Conservation (phyloP, 92 coral and sea anemone genomes). For the Nematostella vectensis region DNA sequence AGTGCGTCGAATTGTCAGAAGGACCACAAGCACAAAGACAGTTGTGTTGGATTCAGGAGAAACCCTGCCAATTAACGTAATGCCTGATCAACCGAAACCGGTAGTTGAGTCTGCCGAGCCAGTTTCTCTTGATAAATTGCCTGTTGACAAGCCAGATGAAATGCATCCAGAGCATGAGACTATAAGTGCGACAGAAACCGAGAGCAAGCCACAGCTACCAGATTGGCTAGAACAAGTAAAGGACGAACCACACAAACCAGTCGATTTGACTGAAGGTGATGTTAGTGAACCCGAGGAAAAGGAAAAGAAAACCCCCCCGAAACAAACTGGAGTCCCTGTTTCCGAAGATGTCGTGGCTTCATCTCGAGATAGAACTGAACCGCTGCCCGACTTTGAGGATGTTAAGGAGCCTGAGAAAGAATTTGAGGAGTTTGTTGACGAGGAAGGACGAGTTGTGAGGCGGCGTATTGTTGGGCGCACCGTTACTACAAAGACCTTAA, state of each 20-base stretch:
- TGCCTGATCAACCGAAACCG: background rate
- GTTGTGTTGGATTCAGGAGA: background rate
- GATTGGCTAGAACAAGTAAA: background rate
- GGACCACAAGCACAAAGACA: slow-evolving; percentile 3
- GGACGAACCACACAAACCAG: background rate
- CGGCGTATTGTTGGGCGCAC: slow-evolving; percentile 46
- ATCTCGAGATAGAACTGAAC: background rate
- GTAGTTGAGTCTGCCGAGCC: background rate
- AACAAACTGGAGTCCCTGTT: background rate
- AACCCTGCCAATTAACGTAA: background rate
- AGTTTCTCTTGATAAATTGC: background rate
- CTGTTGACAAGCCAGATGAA: background rate
- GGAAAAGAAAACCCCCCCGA: slow-evolving; percentile 17
- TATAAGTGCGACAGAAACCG: background rate
- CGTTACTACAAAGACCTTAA: slow-evolving; percentile 11
- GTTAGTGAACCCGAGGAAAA: slow-evolving; percentile 5
- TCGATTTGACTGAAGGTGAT: slow-evolving; percentile 1
- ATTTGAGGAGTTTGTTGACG: slow-evolving; percentile 53
- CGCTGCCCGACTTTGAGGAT: slow-evolving; percentile 9
- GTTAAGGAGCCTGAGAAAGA: slow-evolving; percentile 18
- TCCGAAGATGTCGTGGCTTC: background rate
- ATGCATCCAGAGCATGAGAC: background rate
- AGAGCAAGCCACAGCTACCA: background rate
- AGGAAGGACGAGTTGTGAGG: slow-evolving; percentile 52
- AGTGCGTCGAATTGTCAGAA: slow-evolving; percentile 29